Base-by-base conservation (phyloP, 2,888 invertebrate genomes). In the Microplitis manilae region DNA sequence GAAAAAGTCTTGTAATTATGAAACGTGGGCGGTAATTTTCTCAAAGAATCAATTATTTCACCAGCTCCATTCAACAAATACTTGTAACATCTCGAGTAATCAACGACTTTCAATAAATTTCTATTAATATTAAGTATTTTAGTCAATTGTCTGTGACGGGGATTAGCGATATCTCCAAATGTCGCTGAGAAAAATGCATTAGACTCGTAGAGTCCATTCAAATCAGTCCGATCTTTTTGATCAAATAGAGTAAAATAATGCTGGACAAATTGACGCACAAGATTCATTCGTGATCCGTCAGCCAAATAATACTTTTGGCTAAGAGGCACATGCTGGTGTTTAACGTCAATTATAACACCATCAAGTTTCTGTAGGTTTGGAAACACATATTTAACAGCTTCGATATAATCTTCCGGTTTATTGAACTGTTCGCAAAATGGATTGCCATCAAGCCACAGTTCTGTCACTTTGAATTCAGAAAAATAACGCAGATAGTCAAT, bases 391-490 rank as follows among this genome's bases (percentile, higher is more conserved):
- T 84, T 86, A 0, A 87, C 86, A 0, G 85, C 84, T 50, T 82
- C 78, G 17, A 90, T 78, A 50, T 90, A 90, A 9, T 89, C 88
- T 30, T 87, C 84, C 4, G 84, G 62, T 0, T 77, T 84, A 0
- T 62, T 74, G 20, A 86, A 90, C 30, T 81, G 84, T 0, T 74
- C 30, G 20, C 90, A 90, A 4, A 90, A 68, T 2, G 90, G 90
- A 84, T 90, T 90, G 0, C 89, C 89, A 79, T 90, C 89, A 2
- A 90, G 77, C 87, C 87, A 89, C 0, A 90, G 74, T 79, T 90
- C 89, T 5, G 85, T 87, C 65, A 90, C 86, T 73, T 86, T 87
- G 41, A 83, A 88, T 39, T 90, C 88, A 4, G 82, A 79, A 68
- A 90, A 89, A 70, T 86, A 86, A 17, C 83, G 84, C 17, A 90